Evolutionary conservation across 2,797 vertebrate species (phyloP).

Genomic region (Megaceryle alcyon): DNA sequence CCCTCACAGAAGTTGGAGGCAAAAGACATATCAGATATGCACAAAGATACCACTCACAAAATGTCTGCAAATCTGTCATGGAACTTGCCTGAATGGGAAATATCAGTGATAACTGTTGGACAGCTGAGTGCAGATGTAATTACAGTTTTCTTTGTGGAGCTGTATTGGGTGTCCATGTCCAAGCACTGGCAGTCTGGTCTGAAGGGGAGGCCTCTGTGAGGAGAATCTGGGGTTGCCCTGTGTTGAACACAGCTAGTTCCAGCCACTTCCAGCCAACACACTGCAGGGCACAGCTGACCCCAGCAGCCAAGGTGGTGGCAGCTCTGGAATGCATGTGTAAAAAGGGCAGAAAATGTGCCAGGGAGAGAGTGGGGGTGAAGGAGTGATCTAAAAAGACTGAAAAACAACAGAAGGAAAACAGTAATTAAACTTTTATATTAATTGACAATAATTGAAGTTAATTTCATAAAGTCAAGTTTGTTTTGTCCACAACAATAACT

Average conservation of each 20-base stretch:
- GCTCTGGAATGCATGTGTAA: background rate
- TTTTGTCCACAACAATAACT: background rate
- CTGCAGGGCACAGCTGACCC: background rate
- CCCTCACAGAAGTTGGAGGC: background rate
- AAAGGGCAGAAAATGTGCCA: background rate
- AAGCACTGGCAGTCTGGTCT: fast-evolving
- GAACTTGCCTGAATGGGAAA: background rate
- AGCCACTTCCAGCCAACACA: fast-evolving
- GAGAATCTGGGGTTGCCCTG: fast-evolving
- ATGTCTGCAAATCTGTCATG: fast-evolving
- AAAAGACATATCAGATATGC: fast-evolving
- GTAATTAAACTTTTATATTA: background rate
- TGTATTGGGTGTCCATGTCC: fast-evolving
- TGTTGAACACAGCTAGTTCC: fast-evolving
- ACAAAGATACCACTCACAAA: background rate
- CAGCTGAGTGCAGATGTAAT: background rate
- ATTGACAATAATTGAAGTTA: background rate
- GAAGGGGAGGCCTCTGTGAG: fast-evolving
- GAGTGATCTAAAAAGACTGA: background rate
- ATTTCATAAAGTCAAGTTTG: background rate
- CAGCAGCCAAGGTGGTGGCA: no score
- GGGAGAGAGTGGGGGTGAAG: fast-evolving
- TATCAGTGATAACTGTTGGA: fast-evolving
- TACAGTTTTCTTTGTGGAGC: background rate
- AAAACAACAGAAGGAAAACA: background rate